A percentile compares a stretch with the other conserved stretches of the same genome.
These are phyloP conservation scores for Bilobella aurantiaca DNA, from an alignment of 1,140 invertebrate genomes.

Conservation along the genomic window DNA sequence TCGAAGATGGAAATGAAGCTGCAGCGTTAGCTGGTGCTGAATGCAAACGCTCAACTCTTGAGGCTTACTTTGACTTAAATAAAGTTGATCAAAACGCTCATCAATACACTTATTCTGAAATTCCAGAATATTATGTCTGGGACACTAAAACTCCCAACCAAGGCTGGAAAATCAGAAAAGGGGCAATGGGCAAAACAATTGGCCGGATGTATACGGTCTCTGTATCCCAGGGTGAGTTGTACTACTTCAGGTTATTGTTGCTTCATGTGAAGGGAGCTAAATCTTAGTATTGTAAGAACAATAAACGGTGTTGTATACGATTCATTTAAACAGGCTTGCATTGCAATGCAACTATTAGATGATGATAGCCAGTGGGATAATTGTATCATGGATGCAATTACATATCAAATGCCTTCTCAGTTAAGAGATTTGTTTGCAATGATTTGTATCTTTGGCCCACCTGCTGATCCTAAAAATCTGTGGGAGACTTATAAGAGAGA, in stretches of 20 bases:
- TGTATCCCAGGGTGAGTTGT: background rate
- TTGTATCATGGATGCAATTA: background rate
- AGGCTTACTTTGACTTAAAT: slow-evolving; percentile 28
- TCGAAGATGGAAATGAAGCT: slow-evolving; percentile 26
- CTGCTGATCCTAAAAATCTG: background rate
- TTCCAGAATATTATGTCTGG: slow-evolving; percentile 25
- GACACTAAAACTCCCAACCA: slow-evolving; percentile 11
- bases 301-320: slow-evolving; percentile 14
- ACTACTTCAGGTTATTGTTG: slow-evolving; percentile 20
- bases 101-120: slow-evolving; percentile 21
- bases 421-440: slow-evolving; percentile 11
- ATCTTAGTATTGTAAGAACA: slow-evolving; percentile 26
- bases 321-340: slow-evolving; percentile 25
- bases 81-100: background rate
- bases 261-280: slow-evolving; percentile 28
- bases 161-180: slow-evolving; percentile 23
- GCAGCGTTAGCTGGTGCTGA: slow-evolving; percentile 11
- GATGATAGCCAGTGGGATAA: slow-evolving; percentile 11
- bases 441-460: slow-evolving; percentile 4
- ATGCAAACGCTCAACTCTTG: slow-evolving; percentile 24
- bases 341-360: background rate
- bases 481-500: background rate
- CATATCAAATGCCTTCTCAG: slow-evolving; percentile 5
- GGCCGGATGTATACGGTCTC: slow-evolving; percentile 9
- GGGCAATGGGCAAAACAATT: background rate